These are phyloP conservation scores for Calephelis virginiensis DNA, from an alignment of 1,140 invertebrate species.

Conservation along the genomic window DNA sequence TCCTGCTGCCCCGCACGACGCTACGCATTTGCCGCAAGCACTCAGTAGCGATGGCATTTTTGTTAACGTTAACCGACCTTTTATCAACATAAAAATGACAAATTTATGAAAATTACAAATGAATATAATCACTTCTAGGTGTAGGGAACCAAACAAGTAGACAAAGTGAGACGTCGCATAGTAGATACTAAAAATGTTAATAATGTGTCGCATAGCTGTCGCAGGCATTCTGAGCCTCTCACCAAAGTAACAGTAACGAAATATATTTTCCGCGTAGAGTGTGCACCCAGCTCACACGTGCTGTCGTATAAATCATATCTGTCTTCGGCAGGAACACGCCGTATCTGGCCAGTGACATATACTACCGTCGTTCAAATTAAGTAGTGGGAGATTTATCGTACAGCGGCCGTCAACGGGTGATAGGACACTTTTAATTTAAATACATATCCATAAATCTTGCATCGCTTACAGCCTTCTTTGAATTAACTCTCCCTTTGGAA, in stretches of 20 bases:
- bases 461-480: background rate
- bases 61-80: too few species aligned
- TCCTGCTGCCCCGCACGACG: too few species aligned
- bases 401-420: constrained; percentile 4
- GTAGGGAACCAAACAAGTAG: too few species aligned
- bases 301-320: constrained; percentile 50
- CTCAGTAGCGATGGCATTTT: too few species aligned
- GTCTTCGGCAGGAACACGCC: constrained; percentile 37
- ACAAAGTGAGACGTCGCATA: too few species aligned
- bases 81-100: too few species aligned
- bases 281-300: constrained; percentile 20
- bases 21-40: too few species aligned
- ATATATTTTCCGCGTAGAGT: constrained; percentile 5
- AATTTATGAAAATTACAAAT: too few species aligned
- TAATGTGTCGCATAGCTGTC: too few species aligned
- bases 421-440: constrained; percentile 4
- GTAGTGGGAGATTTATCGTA: constrained; percentile 38
- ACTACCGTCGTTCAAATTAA: constrained; percentile 43
- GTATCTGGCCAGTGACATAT: constrained; percentile 28
- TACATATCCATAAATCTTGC: background rate
- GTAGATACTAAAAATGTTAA: too few species aligned
- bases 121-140: too few species aligned
- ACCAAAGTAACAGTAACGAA: background rate
- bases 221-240: too few species aligned
- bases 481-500: background rate